These are phyloP conservation scores for Nephrotoma flavescens DNA, from an alignment of 2,888 invertebrate species.

Conservation along the genomic window DNA sequence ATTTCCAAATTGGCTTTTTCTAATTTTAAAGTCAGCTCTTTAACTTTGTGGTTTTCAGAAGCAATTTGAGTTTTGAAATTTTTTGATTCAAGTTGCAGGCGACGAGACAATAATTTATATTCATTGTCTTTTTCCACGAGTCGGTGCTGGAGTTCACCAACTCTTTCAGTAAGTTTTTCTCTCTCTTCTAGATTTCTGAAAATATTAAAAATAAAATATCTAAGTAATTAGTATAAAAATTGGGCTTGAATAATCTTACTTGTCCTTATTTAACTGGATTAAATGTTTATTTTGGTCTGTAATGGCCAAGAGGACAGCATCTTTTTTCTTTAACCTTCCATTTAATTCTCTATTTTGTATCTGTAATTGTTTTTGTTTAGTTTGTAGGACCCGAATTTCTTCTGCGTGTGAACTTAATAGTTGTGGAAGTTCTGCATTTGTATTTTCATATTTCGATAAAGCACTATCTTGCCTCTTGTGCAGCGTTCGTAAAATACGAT, in stretches of 20 bases:
- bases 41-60: constrained; percentile 51
- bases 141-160: constrained; percentile 38
- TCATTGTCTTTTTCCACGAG: constrained; percentile 45
- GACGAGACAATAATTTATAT: constrained; percentile 49
- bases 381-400: constrained; percentile 56
- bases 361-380: constrained; percentile 51
- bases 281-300: constrained; percentile 57
- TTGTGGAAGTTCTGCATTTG: constrained; percentile 62
- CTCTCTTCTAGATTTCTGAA: constrained; percentile 51
- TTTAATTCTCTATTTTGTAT: constrained; percentile 44
- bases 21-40: constrained; percentile 51
- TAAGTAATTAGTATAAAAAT: not conserved
- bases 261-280: constrained; percentile 53
- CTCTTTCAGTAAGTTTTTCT: constrained; percentile 52
- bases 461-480: constrained; percentile 71
- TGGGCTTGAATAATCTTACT: constrained; percentile 26
- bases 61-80: constrained; percentile 56
- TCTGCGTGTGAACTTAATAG: constrained; percentile 62
- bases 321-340: constrained; percentile 51
- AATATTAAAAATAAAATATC: not conserved
- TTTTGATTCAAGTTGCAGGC: constrained; percentile 56
- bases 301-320: constrained; percentile 46
- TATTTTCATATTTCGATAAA: constrained; percentile 59
- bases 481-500: constrained; percentile 55
- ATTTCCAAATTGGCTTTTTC: constrained; percentile 30